Evolutionary conservation across 2,113 vertebrate species (phyloP).

Genomic region (Oryzias celebensis): DNA sequence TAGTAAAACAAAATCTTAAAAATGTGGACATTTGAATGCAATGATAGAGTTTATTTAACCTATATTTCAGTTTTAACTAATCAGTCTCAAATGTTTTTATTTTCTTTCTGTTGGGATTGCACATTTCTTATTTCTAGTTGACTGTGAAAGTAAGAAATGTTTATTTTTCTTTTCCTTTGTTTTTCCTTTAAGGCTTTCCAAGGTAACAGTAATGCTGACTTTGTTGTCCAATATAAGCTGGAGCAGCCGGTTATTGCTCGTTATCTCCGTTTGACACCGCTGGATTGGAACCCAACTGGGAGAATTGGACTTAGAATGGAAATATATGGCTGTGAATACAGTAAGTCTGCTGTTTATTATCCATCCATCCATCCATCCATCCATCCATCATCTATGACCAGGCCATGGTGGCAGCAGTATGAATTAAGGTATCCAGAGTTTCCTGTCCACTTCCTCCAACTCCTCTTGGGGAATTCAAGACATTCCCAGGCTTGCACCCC

Average conservation of each 20-base stretch:
- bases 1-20: no score
- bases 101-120: background rate
- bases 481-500: no score
- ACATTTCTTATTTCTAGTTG: background rate
- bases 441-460: no score
- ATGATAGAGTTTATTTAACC: no score
- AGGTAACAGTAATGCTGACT: constrained; percentile 72
- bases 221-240: constrained; percentile 69
- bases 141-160: background rate
- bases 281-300: constrained; percentile 71
- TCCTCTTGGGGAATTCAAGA: no score
- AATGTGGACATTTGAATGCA: background rate
- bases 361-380: background rate
- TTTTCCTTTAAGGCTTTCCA: constrained; percentile 55
- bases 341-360: constrained; percentile 32
- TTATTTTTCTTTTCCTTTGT: background rate
- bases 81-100: no score
- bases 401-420: no score
- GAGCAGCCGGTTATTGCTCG: constrained; percentile 58
- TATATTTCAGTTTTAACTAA: no score
- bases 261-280: constrained; percentile 64
- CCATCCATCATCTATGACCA: no score
- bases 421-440: no score
- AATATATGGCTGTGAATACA: constrained; percentile 69
- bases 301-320: constrained; percentile 71